phyloP scores from a whole-genome alignment of 2,113 vertebrate genomes.

The Brienomyrus longianalis region DNA sequence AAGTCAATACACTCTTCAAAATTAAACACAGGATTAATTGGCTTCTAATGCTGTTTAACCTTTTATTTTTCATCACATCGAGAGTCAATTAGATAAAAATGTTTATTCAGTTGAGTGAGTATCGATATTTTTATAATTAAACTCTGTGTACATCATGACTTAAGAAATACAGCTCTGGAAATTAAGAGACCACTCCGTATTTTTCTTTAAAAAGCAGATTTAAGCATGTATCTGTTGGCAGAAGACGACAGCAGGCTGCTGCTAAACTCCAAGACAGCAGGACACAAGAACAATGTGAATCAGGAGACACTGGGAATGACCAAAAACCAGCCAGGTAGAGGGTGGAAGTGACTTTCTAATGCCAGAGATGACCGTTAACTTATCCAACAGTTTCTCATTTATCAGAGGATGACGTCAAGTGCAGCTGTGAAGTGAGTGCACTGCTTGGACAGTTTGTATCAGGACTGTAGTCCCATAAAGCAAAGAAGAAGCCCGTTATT shows the following conservation, averaged over 20 bases:
- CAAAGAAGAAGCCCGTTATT: no score
- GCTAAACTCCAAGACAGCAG: not conserved
- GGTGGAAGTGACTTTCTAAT: not conserved
- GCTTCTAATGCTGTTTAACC: not conserved
- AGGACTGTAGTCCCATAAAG: no score
- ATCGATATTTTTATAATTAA: slow-evolving; percentile 9
- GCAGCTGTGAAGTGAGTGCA: no score
- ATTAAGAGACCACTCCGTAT: not conserved
- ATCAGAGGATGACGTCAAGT: not conserved
- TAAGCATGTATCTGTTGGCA: not conserved
- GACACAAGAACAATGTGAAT: not conserved
- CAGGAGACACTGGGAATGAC: not conserved
- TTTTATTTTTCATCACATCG: not conserved
- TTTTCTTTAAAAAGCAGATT: not conserved
- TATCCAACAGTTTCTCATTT: not conserved
- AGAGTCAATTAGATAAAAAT: slow-evolving; percentile 1
- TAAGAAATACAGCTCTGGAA: not conserved
- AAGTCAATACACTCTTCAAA: not conserved
- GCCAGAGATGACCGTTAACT: not conserved
- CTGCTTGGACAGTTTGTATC: no score
- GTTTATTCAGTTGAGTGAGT: not conserved
- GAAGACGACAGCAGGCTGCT: not conserved
- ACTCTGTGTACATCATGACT: not conserved
- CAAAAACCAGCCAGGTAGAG: not conserved
- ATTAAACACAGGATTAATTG: slow-evolving; percentile 1